phyloP scores from a whole-genome alignment of 2,888 invertebrate genomes.

The Chrysodeixis includens region DNA sequence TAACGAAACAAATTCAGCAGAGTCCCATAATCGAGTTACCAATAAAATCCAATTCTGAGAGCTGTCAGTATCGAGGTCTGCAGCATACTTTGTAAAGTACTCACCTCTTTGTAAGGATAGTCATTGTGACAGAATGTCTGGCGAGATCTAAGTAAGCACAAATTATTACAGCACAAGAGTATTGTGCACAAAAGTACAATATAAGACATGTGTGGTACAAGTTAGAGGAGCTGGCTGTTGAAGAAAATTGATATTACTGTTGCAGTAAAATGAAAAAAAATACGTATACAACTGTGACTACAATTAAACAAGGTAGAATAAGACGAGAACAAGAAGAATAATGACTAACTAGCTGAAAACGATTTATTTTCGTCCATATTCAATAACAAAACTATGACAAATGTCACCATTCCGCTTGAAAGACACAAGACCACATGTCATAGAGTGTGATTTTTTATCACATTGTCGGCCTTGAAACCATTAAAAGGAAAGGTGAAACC shows the following conservation, averaged over 20 bases:
- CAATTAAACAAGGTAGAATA: too few species aligned
- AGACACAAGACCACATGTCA: too few species aligned
- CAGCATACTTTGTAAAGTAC: slow-evolving; percentile 21
- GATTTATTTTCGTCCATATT: too few species aligned
- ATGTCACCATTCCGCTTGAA: too few species aligned
- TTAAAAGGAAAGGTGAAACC: too few species aligned
- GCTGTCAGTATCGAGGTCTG: slow-evolving; percentile 25
- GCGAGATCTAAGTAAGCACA: slow-evolving; percentile 59
- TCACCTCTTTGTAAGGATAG: slow-evolving; percentile 28
- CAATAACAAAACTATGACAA: too few species aligned
- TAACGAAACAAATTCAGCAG: too few species aligned
- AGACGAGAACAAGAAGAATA: too few species aligned
- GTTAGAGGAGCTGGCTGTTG: slow-evolving; percentile 10
- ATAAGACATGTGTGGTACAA: slow-evolving; percentile 56
- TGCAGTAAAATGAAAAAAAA: neutral
- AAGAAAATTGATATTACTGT: neutral
- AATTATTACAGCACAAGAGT: slow-evolving; percentile 61
- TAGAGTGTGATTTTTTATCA: too few species aligned
- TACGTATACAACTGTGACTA: too few species aligned
- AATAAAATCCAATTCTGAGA: slow-evolving; percentile 29
- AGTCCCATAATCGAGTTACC: slow-evolving; percentile 13
- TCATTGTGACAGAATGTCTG: slow-evolving; percentile 47
- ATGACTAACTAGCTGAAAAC: too few species aligned
- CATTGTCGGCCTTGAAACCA: too few species aligned
- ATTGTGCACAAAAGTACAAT: slow-evolving; percentile 65